phyloP scores from a whole-genome alignment of 2,797 vertebrate genomes.

The Micrastur ruficollis region DNA sequence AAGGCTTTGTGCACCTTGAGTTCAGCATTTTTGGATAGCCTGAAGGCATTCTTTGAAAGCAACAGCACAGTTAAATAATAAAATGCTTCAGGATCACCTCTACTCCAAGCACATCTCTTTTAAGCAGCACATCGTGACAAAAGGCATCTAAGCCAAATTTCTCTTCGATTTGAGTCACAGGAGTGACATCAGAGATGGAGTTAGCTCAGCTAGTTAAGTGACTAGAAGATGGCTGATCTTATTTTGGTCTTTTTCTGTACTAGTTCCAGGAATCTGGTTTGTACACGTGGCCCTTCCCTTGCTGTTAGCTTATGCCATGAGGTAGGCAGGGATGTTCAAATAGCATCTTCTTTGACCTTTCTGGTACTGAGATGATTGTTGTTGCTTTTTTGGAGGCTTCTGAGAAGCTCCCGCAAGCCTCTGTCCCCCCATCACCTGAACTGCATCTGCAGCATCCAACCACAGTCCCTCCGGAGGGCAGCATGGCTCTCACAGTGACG shows the following conservation, averaged over 20 bases:
- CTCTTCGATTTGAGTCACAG: conserved; percentile 13
- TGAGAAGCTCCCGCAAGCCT: neutral
- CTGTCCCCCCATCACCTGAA: neutral
- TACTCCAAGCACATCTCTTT: neutral
- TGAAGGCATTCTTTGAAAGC: neutral
- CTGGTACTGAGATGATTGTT: neutral
- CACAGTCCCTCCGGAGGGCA: conserved; percentile 44
- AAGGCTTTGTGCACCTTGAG: neutral
- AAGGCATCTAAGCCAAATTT: neutral
- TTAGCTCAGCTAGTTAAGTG: neutral
- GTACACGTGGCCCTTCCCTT: neutral
- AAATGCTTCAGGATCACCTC: neutral
- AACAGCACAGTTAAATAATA: neutral
- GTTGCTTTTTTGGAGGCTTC: conserved; percentile 1
- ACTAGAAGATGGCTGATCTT: neutral
- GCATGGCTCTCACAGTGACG: conserved; percentile 52
- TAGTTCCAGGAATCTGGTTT: conserved; percentile 29
- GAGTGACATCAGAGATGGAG: conserved; percentile 36
- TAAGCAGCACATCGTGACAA: neutral
- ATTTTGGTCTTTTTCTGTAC: neutral
- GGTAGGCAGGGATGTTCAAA: neutral
- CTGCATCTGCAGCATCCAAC: conserved; percentile 35
- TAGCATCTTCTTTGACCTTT: conserved; percentile 25
- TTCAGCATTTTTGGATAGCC: neutral
- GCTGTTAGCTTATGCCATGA: neutral